These are phyloP conservation scores for Caerostris darwini DNA, from an alignment of 1,140 invertebrate genomes.

Conservation along the genomic window DNA sequence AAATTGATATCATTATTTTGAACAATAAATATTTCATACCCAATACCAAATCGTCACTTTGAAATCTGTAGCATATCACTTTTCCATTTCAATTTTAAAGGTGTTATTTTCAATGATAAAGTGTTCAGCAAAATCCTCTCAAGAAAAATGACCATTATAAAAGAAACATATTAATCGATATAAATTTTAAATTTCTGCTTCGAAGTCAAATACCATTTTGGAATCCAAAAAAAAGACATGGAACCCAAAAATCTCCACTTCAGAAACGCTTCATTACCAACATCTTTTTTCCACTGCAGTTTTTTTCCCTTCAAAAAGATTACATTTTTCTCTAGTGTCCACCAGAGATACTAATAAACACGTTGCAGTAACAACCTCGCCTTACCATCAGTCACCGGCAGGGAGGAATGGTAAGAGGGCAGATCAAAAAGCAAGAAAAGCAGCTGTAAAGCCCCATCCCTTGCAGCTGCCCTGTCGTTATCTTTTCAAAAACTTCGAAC, in stretches of 20 bases:
- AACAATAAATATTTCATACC: too few species aligned
- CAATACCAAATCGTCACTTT: too few species aligned
- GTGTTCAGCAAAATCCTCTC: background rate
- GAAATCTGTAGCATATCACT: too few species aligned
- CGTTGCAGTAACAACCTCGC: conserved; percentile 39
- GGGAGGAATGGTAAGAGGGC: background rate
- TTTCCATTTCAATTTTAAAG: too few species aligned
- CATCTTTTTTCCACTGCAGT: background rate
- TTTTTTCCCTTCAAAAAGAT: background rate
- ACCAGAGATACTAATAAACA: conserved; percentile 37
- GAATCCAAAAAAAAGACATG: background rate
- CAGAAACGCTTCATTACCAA: conserved; percentile 35
- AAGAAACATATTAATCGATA: background rate
- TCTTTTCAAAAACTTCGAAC: conserved; percentile 59
- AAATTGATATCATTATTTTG: too few species aligned
- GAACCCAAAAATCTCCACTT: conserved; percentile 12
- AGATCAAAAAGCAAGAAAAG: background rate
- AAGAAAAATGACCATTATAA: conserved; percentile 15
- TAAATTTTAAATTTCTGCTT: conserved; percentile 1
- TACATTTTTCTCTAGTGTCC: conserved; percentile 44
- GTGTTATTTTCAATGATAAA: too few species aligned
- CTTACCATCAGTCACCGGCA: background rate
- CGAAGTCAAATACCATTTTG: background rate
- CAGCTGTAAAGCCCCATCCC: background rate
- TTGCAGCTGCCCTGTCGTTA: conserved; percentile 59